phyloP scores from a whole-genome alignment of 2,797 vertebrate genomes.

The Aselliscus stoliczkanus region DNA sequence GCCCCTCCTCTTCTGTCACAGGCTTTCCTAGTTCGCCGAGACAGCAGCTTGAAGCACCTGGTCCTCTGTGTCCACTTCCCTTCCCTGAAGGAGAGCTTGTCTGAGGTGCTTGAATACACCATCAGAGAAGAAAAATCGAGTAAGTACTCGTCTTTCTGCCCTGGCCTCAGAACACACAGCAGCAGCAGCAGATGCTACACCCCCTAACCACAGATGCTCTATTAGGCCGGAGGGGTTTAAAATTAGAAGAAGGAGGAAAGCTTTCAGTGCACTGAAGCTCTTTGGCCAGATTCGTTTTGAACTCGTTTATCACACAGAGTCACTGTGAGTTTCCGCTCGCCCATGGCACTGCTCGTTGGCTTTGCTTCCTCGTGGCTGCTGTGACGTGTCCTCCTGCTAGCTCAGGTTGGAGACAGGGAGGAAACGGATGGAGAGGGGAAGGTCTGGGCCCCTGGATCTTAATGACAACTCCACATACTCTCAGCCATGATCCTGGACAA shows the following conservation, averaged over 20 bases:
- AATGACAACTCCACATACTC: not conserved
- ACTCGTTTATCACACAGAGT: not conserved
- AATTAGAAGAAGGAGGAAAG: not conserved
- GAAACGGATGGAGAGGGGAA: not conserved
- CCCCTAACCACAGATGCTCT: not conserved
- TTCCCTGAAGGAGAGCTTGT: slow-evolving; percentile 64
- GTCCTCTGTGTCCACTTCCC: slow-evolving; percentile 86
- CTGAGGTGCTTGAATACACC: slow-evolving; percentile 80
- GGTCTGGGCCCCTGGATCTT: not conserved
- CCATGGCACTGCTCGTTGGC: not conserved
- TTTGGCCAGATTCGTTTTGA: not conserved
- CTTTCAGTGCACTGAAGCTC: not conserved
- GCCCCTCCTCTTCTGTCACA: slow-evolving; percentile 54
- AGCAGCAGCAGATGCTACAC: not conserved
- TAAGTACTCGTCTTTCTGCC: slow-evolving; percentile 76
- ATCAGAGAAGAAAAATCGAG: slow-evolving; percentile 92
- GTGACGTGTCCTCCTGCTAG: not conserved
- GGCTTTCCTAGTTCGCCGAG: slow-evolving; percentile 86
- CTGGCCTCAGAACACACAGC: not conserved
- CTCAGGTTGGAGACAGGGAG: not conserved
- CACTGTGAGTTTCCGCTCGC: not conserved
- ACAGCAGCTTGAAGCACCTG: slow-evolving; percentile 78
- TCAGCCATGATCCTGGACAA: not conserved
- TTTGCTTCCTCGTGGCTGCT: not conserved
- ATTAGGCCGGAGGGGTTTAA: not conserved